phyloP scores from a whole-genome alignment of 2,113 vertebrate species.

The Bufo bufo region DNA sequence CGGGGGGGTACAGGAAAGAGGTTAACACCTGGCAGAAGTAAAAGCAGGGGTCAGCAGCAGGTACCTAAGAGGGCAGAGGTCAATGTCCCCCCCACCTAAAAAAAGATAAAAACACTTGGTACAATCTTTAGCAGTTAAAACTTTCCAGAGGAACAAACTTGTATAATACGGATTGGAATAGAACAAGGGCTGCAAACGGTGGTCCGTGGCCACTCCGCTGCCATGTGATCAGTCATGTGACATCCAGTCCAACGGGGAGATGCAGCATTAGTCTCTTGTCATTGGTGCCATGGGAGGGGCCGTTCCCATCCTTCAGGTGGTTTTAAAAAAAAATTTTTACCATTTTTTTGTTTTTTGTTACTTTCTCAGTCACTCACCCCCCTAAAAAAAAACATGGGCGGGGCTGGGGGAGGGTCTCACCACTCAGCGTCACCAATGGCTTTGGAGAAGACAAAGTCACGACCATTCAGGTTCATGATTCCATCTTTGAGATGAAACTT shows the following conservation, averaged over 20 bases:
- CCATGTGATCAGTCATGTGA: slow-evolving; percentile 2
- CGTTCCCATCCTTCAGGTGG: background rate
- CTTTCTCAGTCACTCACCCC: background rate
- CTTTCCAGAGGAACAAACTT: background rate
- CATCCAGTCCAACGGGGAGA: slow-evolving; percentile 5
- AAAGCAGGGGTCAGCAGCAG: background rate
- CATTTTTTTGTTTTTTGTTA: background rate
- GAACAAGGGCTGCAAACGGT: background rate
- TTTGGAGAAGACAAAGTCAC: slow-evolving; percentile 99
- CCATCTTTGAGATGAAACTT: slow-evolving; percentile 99
- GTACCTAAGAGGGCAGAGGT: slow-evolving; percentile 3
- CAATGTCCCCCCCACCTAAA: background rate
- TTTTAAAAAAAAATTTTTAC: background rate
- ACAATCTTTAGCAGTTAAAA: slow-evolving; percentile 3
- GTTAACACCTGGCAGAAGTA: background rate
- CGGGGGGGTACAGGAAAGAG: background rate
- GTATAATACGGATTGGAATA: background rate
- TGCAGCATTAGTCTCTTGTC: slow-evolving; percentile 25
- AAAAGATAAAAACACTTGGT: background rate
- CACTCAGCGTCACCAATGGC: slow-evolving; percentile 98
- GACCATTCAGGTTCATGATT: slow-evolving; percentile 99
- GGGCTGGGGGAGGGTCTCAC: slow-evolving; percentile 71
- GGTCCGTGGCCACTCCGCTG: background rate
- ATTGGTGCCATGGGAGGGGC: slow-evolving; percentile 20
- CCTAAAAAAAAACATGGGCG: background rate